Base-by-base conservation (phyloP, 1,140 invertebrate species). In the Scylla paramamosain region DNA sequence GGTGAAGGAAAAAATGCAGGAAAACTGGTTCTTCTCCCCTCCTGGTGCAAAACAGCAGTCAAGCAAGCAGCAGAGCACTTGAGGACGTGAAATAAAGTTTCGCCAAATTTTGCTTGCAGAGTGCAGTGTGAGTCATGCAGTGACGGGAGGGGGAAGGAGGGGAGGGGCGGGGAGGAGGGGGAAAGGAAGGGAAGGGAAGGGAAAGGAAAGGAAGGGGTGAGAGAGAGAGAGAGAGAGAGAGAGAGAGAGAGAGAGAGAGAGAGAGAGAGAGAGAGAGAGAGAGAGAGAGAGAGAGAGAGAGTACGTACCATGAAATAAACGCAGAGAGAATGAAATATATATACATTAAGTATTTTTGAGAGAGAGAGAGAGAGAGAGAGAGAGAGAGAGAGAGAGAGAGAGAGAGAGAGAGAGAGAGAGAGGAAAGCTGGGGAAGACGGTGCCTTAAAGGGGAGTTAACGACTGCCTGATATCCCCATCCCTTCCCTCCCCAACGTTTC, bases 391-490 rank as follows among this genome's bases (percentile, higher is more conserved):
- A n/a, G n/a, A n/a, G n/a, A n/a, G n/a, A n/a, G 46, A 48, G 46
- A 48, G 46, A 48, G 46, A 48, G 46, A 48, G 46, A 48, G 46
- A 48, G 46, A 48, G 46, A 48, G 46, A n/a, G 46, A 48, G 46
- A 48, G 46, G 46, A 48, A 48, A 48, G 12, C 52, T 77, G 67
- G 25, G 67, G 67, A 77, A 77, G 67, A 77, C 67, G 67, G 67
- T 77, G 67, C 67, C 67, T 77, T 77, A 77, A 77, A 77, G 67
- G 67, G 67, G 67, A 77, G 67, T 77, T 77, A 77, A 77, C 67
- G 67, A 77, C 10, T 77, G 67, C 67, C 67, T 77, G 20, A 25
- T 7, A 25, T 7, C n/a, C 20, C 67, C 20, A 20, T 77, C 67
- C 8, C 67, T 12, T 77, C 67, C 67, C 67, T 77, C 25, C 59